Evolutionary conservation across 2,113 vertebrate species (phyloP).

Genomic region (Anguilla japonica): DNA sequence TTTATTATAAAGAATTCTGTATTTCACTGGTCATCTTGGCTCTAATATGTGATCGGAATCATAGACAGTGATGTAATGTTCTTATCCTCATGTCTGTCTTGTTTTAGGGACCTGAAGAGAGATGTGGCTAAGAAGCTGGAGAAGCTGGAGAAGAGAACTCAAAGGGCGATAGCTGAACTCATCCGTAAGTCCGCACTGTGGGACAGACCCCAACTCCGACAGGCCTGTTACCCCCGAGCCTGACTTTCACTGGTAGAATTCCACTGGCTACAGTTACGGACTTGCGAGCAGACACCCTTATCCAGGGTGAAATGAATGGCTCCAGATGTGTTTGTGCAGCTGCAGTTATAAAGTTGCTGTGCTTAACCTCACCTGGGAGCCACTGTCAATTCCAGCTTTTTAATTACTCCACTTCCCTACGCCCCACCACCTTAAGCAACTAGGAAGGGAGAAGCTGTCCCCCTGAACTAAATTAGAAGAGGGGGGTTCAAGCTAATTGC

Average conservation of each 20-base stretch:
- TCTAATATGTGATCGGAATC: background rate
- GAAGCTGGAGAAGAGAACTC: conserved; percentile 90
- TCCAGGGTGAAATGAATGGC: no score
- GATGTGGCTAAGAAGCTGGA: conserved; percentile 96
- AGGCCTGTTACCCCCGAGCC: background rate
- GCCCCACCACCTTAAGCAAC: background rate
- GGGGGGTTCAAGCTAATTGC: conserved; percentile 56
- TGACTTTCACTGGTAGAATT: background rate
- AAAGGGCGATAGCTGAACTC: conserved; percentile 90
- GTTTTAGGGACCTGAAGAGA: conserved; percentile 88
- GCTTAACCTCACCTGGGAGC: background rate
- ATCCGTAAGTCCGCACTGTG: conserved; percentile 77
- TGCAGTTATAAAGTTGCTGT: background rate
- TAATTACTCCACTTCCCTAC: background rate
- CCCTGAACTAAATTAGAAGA: background rate
- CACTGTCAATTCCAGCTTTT: background rate
- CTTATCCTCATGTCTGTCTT: background rate
- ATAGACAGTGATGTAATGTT: background rate
- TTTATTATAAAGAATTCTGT: background rate
- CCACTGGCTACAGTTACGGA: no score
- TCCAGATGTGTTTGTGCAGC: no score
- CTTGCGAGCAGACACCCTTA: no score
- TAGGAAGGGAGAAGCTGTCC: background rate
- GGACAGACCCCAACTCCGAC: background rate
- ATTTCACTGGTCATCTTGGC: background rate